A percentile compares a stretch with the other conserved stretches of the same genome.
Conservation (phyloP, 2,888 invertebrate species). For the Callyntrura guangdongensis region DNA sequence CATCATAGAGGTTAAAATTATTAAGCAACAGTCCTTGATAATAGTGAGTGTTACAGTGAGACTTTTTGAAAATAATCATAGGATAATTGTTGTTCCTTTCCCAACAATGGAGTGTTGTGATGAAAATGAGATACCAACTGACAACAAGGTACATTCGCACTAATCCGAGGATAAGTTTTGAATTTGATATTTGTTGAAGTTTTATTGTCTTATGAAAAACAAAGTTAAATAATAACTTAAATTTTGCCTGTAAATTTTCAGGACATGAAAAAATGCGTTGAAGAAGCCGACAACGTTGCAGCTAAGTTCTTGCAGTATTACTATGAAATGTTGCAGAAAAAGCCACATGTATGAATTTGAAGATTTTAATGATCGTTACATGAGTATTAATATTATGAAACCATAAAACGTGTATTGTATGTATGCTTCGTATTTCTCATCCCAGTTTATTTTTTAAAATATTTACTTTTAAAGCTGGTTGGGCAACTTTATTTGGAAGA, state of each 20-base stretch:
- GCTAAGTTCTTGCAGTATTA: conserved; percentile 37
- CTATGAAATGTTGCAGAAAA: conserved; percentile 54
- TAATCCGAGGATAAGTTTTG: too few species aligned
- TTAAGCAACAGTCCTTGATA: too few species aligned
- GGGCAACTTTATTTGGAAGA: conserved; percentile 62
- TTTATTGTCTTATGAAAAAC: neutral
- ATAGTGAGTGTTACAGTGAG: too few species aligned
- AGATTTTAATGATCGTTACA: neutral
- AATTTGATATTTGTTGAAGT: neutral
- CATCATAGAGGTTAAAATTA: too few species aligned
- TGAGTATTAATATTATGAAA: neutral
- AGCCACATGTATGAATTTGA: conserved; percentile 51
- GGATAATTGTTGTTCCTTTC: too few species aligned
- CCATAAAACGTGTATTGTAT: neutral
- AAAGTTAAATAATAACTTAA: neutral
- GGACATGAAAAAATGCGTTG: neutral
- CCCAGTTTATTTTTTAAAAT: neutral
- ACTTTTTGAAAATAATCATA: neutral
- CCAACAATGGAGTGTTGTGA: conserved; percentile 25
- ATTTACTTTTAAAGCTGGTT: conserved; percentile 25
- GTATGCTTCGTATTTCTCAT: neutral
- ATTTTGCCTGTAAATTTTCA: neutral
- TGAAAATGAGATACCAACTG: conserved; percentile 9
- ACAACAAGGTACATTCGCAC: too few species aligned
- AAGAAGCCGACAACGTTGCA: conserved; percentile 19